Base-by-base conservation (phyloP, 1,140 invertebrate species). In the Araneus ventricosus region DNA sequence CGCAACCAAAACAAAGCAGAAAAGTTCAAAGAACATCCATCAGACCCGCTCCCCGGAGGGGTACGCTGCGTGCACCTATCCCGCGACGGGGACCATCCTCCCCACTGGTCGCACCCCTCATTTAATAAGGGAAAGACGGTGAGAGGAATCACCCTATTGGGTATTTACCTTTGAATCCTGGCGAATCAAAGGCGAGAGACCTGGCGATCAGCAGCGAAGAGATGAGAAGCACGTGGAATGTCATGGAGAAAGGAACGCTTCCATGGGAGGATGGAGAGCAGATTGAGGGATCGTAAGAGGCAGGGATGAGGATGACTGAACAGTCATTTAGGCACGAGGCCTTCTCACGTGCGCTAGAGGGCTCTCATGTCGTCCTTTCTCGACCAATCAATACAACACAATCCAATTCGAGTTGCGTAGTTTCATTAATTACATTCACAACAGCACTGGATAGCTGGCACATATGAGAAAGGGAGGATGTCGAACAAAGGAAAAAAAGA, bases 81-180 rank as follows among this genome's bases (percentile, higher is more conserved):
- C 41, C 80, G 7, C 39, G 1, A 82, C 7, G 39, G 80, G 80
- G 37, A n/a, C 80, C 30, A 20, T 45, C 37, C 41, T 20, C 80
- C 80, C 80, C 39, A 52, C 37, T 39, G 84, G 57, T 39, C 27
- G 30, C 45, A 20, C 34, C 37, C 86, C 84, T n/a, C 52, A 86
- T 86, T 86, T 59, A 86, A 88, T 82, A 82, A 88, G 59, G 10
- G 24, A 22, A 88, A 88, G 17, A 20, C 52, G 57, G 1, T 90
- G 89, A 90, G 45, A 63, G 79, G 89, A 57, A 67, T 52, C 52
- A 5, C 79, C 79, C 80, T n/a, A 92, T 92, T 92, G 90, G 90
- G 86, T 86, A 92, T 92, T 92, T 92, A 92, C 90, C 90, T 92
- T 92, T 92, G 90, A 86, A 92, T 86, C 82, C 90, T 27, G 82